Base-by-base conservation (phyloP, 2,888 invertebrate genomes). In the Carcina quercana region DNA sequence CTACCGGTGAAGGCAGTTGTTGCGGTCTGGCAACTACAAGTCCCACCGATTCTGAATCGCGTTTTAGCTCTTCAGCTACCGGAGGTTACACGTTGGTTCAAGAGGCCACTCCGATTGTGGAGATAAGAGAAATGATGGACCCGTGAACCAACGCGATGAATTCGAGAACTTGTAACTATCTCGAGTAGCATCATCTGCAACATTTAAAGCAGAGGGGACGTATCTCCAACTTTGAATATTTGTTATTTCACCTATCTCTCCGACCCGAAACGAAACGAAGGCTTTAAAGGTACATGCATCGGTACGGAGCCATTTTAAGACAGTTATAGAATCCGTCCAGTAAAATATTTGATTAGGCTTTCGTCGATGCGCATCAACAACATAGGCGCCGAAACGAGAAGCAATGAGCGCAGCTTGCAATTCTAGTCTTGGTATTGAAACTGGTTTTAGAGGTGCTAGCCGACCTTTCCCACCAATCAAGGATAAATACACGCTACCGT, bases 201-300 rank as follows among this genome's bases (percentile, higher is more conserved):
- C 21, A 21, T 17, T 17, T 7, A 17, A 17, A 4, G 17, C 4
- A 5, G 17, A 17, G 5, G 17, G 17, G 4, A 17, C 21, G n/a
- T 21, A n/a, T 21, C 21, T 5, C 21, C 21, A 21, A 10, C 10
- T 21, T n/a, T n/a, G n/a, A n/a, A n/a, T n/a, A n/a, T n/a, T n/a
- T n/a, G n/a, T n/a, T n/a, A n/a, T n/a, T n/a, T n/a, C n/a, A n/a
- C n/a, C n/a, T n/a, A n/a, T n/a, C n/a, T n/a, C n/a, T n/a, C n/a
- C 6, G 21, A 21, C 13, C 11, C 25, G 13, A n/a, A n/a, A n/a
- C 13, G 36, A 31, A 1, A 39, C 32, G 11, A 37, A 40, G 2
- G 37, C 27, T 12, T 35, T 35, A 17, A 35, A 38, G 3, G 27
- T 10, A 6, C 37, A 24, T 1, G 37, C 44, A 43, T 38, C 37